Base-by-base conservation (phyloP, 1,140 invertebrate species). In the Mylabris phalerata region DNA sequence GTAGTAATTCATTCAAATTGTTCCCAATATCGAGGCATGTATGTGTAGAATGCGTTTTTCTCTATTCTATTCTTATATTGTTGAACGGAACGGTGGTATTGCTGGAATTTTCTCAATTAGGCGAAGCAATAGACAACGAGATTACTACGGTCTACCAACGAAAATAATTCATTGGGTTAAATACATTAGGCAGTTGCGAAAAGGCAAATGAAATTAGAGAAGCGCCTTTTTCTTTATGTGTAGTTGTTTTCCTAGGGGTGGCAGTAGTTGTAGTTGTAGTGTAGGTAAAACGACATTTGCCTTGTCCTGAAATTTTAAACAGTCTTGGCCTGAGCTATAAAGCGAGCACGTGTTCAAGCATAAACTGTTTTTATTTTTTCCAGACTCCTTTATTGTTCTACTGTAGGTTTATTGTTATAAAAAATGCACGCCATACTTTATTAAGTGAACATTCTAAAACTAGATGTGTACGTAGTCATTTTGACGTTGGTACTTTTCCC, bases 281-380 rank as follows among this genome's bases (percentile, higher is more conserved):
- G 32, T 32, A 32, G 32, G 32, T 32, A 7, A 27, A 51, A 61
- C 48, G 50, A 57, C 55, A 43, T 45, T 61, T 44, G 54, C 54
- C 54, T 57, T 54, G 48, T 61, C 55, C 55, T 61, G 60, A 61
- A 61, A 61, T 61, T 61, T 61, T 61, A 61, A 61, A 61, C 60
- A 61, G 60, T 32, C 60, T 48, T 52, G 54, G 54, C 60, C 54
- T 32, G 48, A 48, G 60, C 56, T 48, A 61, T 61, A 61, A 61
- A 61, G 60, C 51, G 54, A 61, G 60, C 60, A 61, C 60, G 60
- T 61, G 60, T 61, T 61, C 60, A 52, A 45, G 60, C 60, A 61
- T 61, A 61, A 61, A 61, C 60, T 61, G 60, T 57, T 61, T 61
- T 61, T 61, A 61, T 61, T 61, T 61, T 60, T 61, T 51, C 55